These are phyloP conservation scores for Sebastiscus albofasciatus DNA, from an alignment of 2,797 vertebrate genomes.

Conservation along the genomic window DNA sequence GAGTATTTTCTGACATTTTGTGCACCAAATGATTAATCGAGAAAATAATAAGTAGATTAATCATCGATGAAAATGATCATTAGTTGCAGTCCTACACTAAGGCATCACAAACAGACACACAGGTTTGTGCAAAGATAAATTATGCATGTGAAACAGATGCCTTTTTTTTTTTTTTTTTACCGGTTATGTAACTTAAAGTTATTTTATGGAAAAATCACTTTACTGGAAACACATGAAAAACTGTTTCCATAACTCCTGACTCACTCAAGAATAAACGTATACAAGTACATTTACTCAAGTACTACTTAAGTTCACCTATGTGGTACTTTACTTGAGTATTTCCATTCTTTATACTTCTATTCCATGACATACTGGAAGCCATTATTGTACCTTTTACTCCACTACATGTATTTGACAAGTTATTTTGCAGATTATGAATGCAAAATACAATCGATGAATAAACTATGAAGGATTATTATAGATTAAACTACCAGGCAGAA, in stretches of 20 bases:
- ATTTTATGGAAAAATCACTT: neutral
- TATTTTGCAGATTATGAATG: neutral
- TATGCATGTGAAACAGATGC: neutral
- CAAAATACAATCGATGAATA: neutral
- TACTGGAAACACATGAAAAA: neutral
- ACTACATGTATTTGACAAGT: no score
- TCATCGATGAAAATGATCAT: no score
- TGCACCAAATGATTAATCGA: neutral
- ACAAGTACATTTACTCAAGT: neutral
- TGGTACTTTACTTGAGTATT: neutral
- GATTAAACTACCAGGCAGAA: neutral
- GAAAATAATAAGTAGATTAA: neutral
- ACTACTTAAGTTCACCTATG: no score
- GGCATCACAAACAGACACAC: neutral
- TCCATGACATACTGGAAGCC: neutral
- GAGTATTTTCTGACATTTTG: neutral
- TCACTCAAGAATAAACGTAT: neutral
- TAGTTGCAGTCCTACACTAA: neutral
- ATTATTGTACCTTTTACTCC: neutral
- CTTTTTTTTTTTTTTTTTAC: neutral
- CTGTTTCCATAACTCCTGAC: neutral
- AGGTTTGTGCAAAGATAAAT: neutral
- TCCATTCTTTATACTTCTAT: no score
- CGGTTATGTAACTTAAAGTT: neutral
- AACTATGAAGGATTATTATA: neutral